Percentiles rank a stretch among this genome's conserved stretches.
Conservation (phyloP, 2,888 invertebrate genomes). For the Helleia helle region DNA sequence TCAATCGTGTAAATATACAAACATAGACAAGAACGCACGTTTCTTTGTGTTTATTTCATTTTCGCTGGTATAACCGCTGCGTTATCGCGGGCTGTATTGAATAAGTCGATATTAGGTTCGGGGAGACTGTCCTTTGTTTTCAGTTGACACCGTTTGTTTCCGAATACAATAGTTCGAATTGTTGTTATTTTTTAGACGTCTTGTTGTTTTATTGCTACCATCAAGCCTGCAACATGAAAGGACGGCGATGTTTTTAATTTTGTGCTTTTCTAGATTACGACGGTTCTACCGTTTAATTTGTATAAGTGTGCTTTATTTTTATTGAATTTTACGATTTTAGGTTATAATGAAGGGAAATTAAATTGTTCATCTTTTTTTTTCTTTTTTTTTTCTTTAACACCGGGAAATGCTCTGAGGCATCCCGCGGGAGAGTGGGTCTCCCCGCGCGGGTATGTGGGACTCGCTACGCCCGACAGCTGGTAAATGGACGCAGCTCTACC, state of each 20-base stretch:
- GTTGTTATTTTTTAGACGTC: slow-evolving; percentile 27
- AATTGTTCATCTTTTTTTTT: too few relatives aligned
- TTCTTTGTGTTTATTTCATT: too few relatives aligned
- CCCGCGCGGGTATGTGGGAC: too few relatives aligned
- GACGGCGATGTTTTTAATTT: slow-evolving; percentile 10
- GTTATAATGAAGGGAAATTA: too few relatives aligned
- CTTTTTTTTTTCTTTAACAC: too few relatives aligned
- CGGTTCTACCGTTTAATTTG: background rate
- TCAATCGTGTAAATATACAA: too few relatives aligned
- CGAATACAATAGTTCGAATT: slow-evolving; percentile 38
- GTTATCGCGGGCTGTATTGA: background rate
- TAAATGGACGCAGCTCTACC: too few relatives aligned
- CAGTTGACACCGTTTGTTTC: slow-evolving; percentile 49
- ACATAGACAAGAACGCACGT: too few relatives aligned
- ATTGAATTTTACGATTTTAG: background rate
- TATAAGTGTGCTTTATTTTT: background rate
- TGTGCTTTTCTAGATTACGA: slow-evolving; percentile 2
- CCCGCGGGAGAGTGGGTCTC: too few relatives aligned
- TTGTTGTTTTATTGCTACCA: background rate
- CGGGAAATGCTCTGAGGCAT: too few relatives aligned
- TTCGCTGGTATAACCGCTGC: slow-evolving; percentile 2
- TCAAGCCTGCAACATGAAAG: slow-evolving; percentile 9
- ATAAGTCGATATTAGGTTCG: slow-evolving; percentile 29
- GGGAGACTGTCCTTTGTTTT: slow-evolving; percentile 43
- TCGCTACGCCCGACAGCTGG: too few relatives aligned